Percentiles rank a stretch among this genome's conserved stretches.
phyloP scores from a whole-genome alignment of 1,140 invertebrate species.

The Pseudobourletiella spinata region DNA sequence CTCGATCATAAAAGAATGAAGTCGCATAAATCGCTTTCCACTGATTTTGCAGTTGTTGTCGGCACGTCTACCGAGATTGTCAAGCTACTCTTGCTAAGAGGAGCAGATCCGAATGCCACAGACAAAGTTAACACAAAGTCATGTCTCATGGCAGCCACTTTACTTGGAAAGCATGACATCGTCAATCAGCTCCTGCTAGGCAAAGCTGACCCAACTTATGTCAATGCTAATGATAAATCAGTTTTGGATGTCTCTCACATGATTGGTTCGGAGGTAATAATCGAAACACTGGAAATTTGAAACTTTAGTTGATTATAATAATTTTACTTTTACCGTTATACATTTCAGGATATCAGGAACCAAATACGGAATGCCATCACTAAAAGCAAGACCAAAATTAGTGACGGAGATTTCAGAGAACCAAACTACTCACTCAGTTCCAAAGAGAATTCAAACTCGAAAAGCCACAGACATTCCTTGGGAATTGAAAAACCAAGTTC shows the following conservation, averaged over 20 bases:
- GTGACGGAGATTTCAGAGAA: not conserved
- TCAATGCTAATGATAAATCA: slow-evolving; percentile 17
- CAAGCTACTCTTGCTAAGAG: slow-evolving; percentile 10
- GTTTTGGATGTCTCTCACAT: slow-evolving; percentile 14
- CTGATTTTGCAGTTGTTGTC: slow-evolving; percentile 9
- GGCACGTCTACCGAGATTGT: slow-evolving; percentile 12
- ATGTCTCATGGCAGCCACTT: slow-evolving; percentile 21
- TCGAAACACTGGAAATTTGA: too few relatives aligned
- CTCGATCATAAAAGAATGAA: too few relatives aligned
- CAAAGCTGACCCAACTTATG: slow-evolving; percentile 20
- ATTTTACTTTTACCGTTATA: too few relatives aligned
- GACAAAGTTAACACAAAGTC: slow-evolving; percentile 19
- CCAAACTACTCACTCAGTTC: not conserved
- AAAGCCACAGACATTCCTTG: not conserved
- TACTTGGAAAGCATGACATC: slow-evolving; percentile 11
- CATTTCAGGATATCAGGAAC: too few relatives aligned
- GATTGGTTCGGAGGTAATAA: not conserved
- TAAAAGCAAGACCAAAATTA: not conserved
- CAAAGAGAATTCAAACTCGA: not conserved
- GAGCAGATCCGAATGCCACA: slow-evolving; percentile 12
- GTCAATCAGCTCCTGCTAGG: slow-evolving; percentile 13
- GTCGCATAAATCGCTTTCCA: too few relatives aligned
- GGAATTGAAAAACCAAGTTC: too few relatives aligned
- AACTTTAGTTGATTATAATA: too few relatives aligned
- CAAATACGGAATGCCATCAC: not conserved